Conservation (phyloP, 2,888 invertebrate species). For the Rhabditophanes sp. region DNA sequence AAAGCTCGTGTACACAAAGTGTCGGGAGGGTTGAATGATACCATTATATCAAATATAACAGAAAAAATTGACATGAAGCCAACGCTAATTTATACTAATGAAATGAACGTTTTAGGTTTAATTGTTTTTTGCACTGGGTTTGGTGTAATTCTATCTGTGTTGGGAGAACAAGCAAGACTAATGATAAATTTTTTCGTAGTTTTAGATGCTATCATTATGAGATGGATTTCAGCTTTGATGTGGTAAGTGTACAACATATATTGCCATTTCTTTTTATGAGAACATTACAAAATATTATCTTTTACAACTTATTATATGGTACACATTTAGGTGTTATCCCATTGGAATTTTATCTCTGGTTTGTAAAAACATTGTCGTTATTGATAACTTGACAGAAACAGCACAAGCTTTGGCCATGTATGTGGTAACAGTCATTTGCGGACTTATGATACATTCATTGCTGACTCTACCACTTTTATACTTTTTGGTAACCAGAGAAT, state of each 20-base stretch:
- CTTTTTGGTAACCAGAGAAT: conserved; percentile 56
- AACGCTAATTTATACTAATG: conserved; percentile 48
- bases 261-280: neutral
- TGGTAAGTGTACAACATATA: conserved; percentile 51
- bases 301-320: neutral
- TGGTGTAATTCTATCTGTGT: conserved; percentile 68
- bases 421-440: conserved; percentile 69
- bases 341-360: conserved; percentile 57
- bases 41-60: conserved; percentile 14
- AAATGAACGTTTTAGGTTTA: conserved; percentile 60
- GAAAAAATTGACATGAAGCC: conserved; percentile 25
- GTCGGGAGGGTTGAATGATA: conserved; percentile 11
- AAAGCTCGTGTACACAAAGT: conserved; percentile 16
- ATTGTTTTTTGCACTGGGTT: conserved; percentile 78
- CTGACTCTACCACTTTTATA: conserved; percentile 73
- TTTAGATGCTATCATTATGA: conserved; percentile 75
- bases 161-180: conserved; percentile 64
- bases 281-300: neutral
- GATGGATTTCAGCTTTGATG: conserved; percentile 75
- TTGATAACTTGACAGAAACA: conserved; percentile 53
- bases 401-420: conserved; percentile 66
- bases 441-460: conserved; percentile 76
- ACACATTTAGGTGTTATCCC: conserved; percentile 53
- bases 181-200: conserved; percentile 69
- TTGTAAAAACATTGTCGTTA: conserved; percentile 55